phyloP scores from a whole-genome alignment of 1,140 invertebrate species.

The Aphelenchoides besseyi region DNA sequence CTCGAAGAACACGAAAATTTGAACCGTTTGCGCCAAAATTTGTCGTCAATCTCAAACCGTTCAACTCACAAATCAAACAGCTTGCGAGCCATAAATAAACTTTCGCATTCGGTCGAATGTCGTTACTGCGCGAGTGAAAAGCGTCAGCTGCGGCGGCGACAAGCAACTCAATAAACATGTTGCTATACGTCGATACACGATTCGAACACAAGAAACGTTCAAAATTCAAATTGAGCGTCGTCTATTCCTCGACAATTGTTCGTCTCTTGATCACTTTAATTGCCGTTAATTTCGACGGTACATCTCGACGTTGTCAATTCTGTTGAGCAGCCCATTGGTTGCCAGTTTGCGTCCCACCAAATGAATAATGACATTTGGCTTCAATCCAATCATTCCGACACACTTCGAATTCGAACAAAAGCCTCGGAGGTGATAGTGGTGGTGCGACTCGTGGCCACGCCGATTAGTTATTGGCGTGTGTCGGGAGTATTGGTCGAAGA shows the following conservation, averaged over 20 bases:
- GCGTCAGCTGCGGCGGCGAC: neutral
- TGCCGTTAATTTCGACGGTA: neutral
- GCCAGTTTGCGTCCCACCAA: neutral
- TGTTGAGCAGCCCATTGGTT: no score
- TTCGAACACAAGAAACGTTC: neutral
- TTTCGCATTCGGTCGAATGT: neutral
- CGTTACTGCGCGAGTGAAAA: neutral
- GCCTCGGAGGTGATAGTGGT: neutral
- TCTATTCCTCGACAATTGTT: neutral
- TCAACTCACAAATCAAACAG: neutral
- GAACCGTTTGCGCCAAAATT: neutral
- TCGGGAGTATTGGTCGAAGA: neutral
- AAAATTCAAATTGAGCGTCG: neutral
- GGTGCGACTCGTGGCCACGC: neutral
- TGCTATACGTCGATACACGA: constrained; percentile 1
- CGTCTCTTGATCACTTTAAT: neutral
- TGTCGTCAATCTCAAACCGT: neutral
- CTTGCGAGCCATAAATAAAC: neutral
- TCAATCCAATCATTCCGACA: constrained; percentile 1
- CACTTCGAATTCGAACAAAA: neutral
- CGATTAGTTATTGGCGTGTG: neutral
- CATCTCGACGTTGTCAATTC: no score
- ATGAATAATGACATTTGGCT: constrained; percentile 15
- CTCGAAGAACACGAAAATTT: neutral
- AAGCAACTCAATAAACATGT: neutral